Evolutionary conservation across 2,797 vertebrate genomes (phyloP), one percentile per base, ranked within the genome.

Genomic region (Sebastes baramenuke): DNA sequence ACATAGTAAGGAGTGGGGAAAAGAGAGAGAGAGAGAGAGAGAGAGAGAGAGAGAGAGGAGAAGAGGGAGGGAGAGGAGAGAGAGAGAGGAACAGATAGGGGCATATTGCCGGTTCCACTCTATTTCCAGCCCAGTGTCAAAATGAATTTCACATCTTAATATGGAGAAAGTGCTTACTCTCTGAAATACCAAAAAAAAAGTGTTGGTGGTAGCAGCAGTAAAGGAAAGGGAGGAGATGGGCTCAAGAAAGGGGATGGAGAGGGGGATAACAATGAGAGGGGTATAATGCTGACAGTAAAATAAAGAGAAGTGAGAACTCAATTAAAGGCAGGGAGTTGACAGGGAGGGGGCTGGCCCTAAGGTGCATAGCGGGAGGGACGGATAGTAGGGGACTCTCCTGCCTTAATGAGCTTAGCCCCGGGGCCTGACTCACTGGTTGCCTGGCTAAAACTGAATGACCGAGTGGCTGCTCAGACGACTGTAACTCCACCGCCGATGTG

Each of bases 121-220:
- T 95, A 95, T 95, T 96, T 95, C 90, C 81, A 94, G 87, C 83
- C 85, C 86, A 90, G 91, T 94, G 93, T 96, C 95, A 95, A 95
- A 96, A 95, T 95, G 93, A 88, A 90, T 96, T 96, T 96, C 94
- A 96, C 93, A 92, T 96, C 95, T 96, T 97, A 97, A 97, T 97
- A 97, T 95, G 91, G 94, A 93, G 94, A 97, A 98, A 97, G 92
- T 96, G 95, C 96, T 97, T 97, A 97, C 95, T 96, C 96, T 96
- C 92, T 91, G 89, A 96, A 95, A 96, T 91, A 95, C 86, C 81
- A 87, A 92, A 94, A 88, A 59, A 86, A 89, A 87, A 89, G 72
- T 79, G 78, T 88, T 83, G 85, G 79, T 88, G 82, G 88, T 70
- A 73, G 87, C 75, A 84, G 85, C 68, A 81, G 88, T 86, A 87